Percentiles rank a stretch among this genome's conserved stretches.
These are phyloP conservation scores for Zosterops borbonicus DNA, from an alignment of 2,113 vertebrate species.

Conservation along the genomic window DNA sequence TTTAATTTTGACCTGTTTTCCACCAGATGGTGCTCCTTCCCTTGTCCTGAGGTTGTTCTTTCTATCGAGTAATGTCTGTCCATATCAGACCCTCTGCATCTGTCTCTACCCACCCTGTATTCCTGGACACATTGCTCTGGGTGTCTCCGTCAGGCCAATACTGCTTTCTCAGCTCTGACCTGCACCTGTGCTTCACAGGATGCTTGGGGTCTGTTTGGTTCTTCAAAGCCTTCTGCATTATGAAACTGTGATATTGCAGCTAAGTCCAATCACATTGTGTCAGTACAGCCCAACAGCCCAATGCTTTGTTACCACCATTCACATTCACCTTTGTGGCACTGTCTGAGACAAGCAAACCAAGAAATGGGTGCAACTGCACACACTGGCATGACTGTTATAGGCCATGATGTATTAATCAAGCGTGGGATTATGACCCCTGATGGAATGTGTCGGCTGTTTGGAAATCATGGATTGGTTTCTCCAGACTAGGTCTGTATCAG, in stretches of 20 bases:
- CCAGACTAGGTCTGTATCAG: neutral
- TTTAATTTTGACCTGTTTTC: neutral
- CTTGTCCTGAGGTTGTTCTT: neutral
- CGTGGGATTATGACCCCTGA: neutral
- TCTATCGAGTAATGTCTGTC: too few species aligned
- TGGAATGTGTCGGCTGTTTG: slow-evolving; percentile 14
- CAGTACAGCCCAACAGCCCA: neutral
- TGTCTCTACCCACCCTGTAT: neutral
- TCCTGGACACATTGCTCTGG: neutral
- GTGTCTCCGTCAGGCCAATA: neutral
- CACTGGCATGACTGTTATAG: neutral
- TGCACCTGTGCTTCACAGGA: neutral
- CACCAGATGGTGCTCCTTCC: slow-evolving; percentile 70
- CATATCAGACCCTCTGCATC: fast-evolving
- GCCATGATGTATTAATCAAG: neutral
- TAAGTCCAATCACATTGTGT: neutral
- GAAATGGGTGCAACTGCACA: neutral
- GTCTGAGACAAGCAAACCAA: neutral
- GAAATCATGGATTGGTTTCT: neutral
- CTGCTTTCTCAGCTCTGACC: neutral
- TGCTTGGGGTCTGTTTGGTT: neutral
- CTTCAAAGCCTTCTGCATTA: neutral
- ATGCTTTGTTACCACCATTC: neutral
- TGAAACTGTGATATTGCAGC: neutral
- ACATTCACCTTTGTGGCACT: neutral